Conservation (phyloP, 2,797 vertebrate species). For the Salarias fasciatus region DNA sequence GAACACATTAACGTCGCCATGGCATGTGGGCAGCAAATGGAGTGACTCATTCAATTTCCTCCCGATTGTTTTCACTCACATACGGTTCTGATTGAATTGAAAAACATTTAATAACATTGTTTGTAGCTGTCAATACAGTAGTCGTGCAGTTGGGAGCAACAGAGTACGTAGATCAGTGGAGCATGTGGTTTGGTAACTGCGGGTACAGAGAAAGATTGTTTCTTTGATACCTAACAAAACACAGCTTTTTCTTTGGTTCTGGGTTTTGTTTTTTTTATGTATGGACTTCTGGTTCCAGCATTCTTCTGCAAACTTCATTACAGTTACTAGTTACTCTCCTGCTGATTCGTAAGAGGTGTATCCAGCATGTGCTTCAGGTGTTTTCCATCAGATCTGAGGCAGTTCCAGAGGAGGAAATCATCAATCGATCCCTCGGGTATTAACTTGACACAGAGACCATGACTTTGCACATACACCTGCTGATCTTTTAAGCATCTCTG, state of each 20-base stretch:
- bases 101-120: constrained; percentile 64
- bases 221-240: constrained; percentile 1
- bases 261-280: not conserved
- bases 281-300: not conserved
- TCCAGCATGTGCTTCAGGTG: too few relatives aligned
- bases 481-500: too few relatives aligned
- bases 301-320: too few relatives aligned
- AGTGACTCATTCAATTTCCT: constrained; percentile 73
- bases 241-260: not conserved
- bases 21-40: constrained; percentile 76
- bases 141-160: constrained; percentile 35
- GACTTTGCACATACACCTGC: too few relatives aligned
- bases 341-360: too few relatives aligned
- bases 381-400: too few relatives aligned
- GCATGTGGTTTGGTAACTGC: not conserved
- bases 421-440: too few relatives aligned
- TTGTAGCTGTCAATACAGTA: constrained; percentile 58
- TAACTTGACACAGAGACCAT: too few relatives aligned
- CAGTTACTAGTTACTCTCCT: too few relatives aligned
- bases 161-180: not conserved
- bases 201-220: not conserved
- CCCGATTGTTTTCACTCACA: constrained; percentile 60
- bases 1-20: constrained; percentile 67
- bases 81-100: constrained; percentile 60
- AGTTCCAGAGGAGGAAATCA: too few relatives aligned